phyloP scores from a whole-genome alignment of 2,888 invertebrate genomes.

The Acleris emargana region DNA sequence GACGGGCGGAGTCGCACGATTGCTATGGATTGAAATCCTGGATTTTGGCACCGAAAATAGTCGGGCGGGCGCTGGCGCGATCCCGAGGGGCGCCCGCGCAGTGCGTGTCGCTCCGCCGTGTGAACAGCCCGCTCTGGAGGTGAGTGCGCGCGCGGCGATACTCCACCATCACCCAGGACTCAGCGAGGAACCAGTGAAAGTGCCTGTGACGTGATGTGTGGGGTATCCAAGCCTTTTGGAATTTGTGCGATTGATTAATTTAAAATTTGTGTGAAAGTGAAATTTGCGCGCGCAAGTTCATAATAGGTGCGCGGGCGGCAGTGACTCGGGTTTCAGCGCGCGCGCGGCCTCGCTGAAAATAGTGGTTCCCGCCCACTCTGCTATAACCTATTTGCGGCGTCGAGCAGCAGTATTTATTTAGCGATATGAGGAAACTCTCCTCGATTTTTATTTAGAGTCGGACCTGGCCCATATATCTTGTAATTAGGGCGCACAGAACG shows the following conservation, averaged over 20 bases:
- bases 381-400: constrained; percentile 80
- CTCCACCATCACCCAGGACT: constrained; percentile 48
- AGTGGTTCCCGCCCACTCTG: constrained; percentile 62
- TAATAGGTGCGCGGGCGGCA: constrained; percentile 39
- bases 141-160: constrained; percentile 67
- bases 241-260: constrained; percentile 16
- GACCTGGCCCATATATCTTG: constrained; percentile 72
- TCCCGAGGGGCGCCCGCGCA: constrained; percentile 72
- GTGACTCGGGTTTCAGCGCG: constrained; percentile 79
- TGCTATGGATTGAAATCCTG: constrained; percentile 74
- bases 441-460: constrained; percentile 72
- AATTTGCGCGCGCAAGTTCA: constrained; percentile 40
- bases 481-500: constrained; percentile 61
- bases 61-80: constrained; percentile 73
- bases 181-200: constrained; percentile 35
- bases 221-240: constrained; percentile 47
- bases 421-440: constrained; percentile 78
- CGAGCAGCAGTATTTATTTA: constrained; percentile 79
- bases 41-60: constrained; percentile 83
- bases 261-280: constrained; percentile 39
- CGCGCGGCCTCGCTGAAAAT: constrained; percentile 81
- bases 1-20: constrained; percentile 61
- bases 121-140: constrained; percentile 82
- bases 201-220: constrained; percentile 47
- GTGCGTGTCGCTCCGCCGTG: constrained; percentile 84